Conservation (phyloP, 2,113 vertebrate genomes). For the Xyrauchen texanus region DNA sequence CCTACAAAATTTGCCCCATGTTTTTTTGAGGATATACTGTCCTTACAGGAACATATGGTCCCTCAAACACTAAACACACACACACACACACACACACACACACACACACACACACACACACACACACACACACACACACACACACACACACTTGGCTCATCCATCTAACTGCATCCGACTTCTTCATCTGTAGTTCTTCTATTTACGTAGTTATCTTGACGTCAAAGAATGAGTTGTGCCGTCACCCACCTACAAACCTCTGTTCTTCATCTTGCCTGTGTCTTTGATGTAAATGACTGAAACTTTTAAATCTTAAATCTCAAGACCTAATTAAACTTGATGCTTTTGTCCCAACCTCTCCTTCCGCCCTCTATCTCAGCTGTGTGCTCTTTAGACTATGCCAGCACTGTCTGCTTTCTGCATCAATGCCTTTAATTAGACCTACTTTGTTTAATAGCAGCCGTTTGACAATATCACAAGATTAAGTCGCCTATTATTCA, state of each 20-base stretch:
- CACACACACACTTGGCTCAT: too few species aligned
- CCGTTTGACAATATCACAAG: neutral
- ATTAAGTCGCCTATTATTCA: constrained; percentile 10
- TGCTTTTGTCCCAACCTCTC: neutral
- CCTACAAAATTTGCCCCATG: too few species aligned
- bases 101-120: too few species aligned
- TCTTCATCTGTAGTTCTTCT: too few species aligned
- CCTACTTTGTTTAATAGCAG: neutral
- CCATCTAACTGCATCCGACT: too few species aligned
- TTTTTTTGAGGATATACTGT: too few species aligned
- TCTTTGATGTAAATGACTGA: constrained; percentile 4
- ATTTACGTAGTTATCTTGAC: neutral
- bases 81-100: too few species aligned
- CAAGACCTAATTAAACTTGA: constrained; percentile 8
- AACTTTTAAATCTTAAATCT: constrained; percentile 1
- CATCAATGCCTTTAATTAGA: constrained; percentile 29
- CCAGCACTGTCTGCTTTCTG: neutral
- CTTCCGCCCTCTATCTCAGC: neutral
- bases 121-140: too few species aligned
- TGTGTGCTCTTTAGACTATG: neutral
- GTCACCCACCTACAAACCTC: too few species aligned
- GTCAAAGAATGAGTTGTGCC: neutral
- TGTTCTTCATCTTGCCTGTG: neutral
- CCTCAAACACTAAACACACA: too few species aligned
- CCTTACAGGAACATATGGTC: too few species aligned